Evolutionary conservation across 2,797 vertebrate genomes (phyloP), one percentile per base, ranked within the genome.

Genomic region (Sebastes alutus): DNA sequence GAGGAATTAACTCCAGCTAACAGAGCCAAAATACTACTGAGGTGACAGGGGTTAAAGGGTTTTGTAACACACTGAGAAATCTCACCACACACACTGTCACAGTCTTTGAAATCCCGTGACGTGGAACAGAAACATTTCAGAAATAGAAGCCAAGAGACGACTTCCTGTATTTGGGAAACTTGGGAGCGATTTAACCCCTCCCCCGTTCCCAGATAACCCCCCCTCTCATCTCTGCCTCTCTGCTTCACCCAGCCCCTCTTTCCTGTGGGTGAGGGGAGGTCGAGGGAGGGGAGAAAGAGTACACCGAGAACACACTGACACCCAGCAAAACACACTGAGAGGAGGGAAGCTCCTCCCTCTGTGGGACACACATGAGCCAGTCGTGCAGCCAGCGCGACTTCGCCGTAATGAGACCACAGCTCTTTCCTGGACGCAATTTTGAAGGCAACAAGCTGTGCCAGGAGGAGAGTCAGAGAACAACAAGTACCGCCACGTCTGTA

Each of bases 221-320:
- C 11, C 30, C 30, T 38, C 2, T 7, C 2, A 23, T 9, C 46
- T 12, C 23, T 27, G 62, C 60, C 69, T 72, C 76, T 25, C 64
- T 27, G 38, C 55, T 69, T 75, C 23, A 72, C 78, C 33, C 60
- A 65, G 64, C 29, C 86, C 67, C 87, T 80, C 84, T 91, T 92
- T 94, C 91, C 93, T 92, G 91, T 93, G 93, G 91, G 88, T 88
- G 91, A 91, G 82, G 85, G 85, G 89, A 80, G 78, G 55, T 79
- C 18, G 60, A 55, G 54, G 80, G 73, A 77, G 74, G 63, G 59
- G 49, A 78, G 65, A 82, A 89, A 86, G 60, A 65, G 60, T 75
- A 79, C 69, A 89, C 81, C n/a, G 23, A 9, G 18, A 77, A 82
- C 76, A 86, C 71, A 75, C 77, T 74, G 72, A 84, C 84, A 74